These are phyloP conservation scores for Cephus rjabovi DNA, from an alignment of 2,888 invertebrate species.

Conservation along the genomic window DNA sequence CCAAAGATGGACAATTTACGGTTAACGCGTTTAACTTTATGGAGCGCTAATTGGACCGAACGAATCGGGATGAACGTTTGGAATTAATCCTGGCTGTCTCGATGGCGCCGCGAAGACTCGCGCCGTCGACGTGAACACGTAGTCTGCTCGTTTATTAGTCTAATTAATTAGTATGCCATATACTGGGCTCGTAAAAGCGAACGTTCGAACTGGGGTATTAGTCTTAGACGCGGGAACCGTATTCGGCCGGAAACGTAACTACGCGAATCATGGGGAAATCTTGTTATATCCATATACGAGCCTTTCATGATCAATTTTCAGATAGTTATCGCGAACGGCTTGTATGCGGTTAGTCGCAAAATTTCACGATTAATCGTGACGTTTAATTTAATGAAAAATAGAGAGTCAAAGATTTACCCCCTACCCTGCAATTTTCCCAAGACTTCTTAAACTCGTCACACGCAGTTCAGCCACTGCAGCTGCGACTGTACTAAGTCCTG, in stretches of 20 bases:
- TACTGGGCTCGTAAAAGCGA: conserved; percentile 27
- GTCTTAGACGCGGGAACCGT: not conserved
- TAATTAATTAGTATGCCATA: conserved; percentile 55
- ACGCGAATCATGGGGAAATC: not conserved
- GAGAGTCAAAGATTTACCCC: not conserved
- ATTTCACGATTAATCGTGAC: not conserved
- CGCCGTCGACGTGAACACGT: not conserved
- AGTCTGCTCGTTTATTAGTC: conserved; percentile 49
- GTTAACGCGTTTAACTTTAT: not conserved
- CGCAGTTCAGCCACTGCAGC: not conserved
- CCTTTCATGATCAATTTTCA: not conserved
- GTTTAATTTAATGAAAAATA: not conserved
- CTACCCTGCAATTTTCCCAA: too few species aligned
- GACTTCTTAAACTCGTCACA: not conserved
- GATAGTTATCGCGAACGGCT: not conserved
- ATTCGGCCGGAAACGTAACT: not conserved
- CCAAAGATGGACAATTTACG: not conserved
- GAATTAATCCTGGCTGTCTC: not conserved
- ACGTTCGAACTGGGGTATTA: not conserved
- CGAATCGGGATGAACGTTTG: not conserved
- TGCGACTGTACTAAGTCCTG: not conserved
- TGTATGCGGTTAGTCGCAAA: not conserved
- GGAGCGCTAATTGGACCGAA: not conserved
- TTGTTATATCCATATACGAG: not conserved
- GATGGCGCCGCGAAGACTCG: not conserved